These are phyloP conservation scores for Poeciliopsis infans DNA, from an alignment of 2,797 vertebrate species.

Conservation along the genomic window DNA sequence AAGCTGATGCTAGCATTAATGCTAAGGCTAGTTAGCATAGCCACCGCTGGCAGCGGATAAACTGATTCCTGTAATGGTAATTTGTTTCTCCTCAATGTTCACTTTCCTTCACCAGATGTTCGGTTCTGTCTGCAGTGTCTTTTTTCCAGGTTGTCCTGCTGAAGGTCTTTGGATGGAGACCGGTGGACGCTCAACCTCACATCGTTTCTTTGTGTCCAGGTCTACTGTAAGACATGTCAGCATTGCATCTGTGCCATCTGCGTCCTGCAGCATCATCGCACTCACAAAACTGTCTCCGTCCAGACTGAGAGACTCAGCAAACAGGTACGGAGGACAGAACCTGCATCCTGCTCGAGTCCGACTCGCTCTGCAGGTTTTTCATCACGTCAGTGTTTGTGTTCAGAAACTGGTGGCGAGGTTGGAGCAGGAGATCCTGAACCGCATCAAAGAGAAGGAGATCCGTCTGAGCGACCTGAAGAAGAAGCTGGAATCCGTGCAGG, in stretches of 20 bases:
- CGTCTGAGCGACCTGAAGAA: conserved; percentile 63
- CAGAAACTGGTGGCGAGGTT: conserved; percentile 78
- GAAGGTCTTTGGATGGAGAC: conserved; percentile 8
- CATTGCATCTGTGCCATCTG: conserved; percentile 90
- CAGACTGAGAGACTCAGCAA: conserved; percentile 77
- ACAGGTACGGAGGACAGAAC: conserved; percentile 64
- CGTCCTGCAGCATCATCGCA: conserved; percentile 77
- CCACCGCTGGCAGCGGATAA: too few species aligned
- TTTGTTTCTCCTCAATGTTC: too few species aligned
- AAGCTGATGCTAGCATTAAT: too few species aligned
- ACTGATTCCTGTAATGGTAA: too few species aligned
- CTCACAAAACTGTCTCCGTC: conserved; percentile 78
- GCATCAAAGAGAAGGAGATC: conserved; percentile 66
- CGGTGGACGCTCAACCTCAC: neutral
- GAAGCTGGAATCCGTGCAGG: conserved; percentile 71
- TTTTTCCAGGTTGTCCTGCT: neutral
- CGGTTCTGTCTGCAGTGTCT: too few species aligned
- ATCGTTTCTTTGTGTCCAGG: conserved; percentile 46
- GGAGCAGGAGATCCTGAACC: conserved; percentile 76
- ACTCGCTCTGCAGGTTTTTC: neutral
- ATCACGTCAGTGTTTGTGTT: neutral
- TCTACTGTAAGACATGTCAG: conserved; percentile 85
- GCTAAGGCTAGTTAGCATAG: too few species aligned
- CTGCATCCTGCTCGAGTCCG: neutral
- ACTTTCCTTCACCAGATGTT: neutral